Evolutionary conservation across 2,113 vertebrate genomes (phyloP), one percentile per base, ranked within the genome.

Genomic region (Tretioscincus oriximinensis): DNA sequence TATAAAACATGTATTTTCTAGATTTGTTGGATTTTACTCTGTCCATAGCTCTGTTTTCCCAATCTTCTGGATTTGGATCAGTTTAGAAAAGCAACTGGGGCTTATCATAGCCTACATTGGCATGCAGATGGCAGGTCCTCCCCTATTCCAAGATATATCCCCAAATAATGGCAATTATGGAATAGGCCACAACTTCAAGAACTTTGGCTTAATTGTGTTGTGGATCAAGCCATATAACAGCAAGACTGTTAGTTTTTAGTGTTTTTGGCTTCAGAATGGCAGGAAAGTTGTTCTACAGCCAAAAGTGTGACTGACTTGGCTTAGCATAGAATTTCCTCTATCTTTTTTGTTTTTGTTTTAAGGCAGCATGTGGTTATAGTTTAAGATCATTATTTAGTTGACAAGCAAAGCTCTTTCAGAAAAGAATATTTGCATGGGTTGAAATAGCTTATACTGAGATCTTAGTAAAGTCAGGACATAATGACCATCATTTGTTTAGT

Each of bases 281-380:
- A 75, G 85, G 85, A 87, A 88, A 90, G 86, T 85, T 83, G 83
- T 77, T 84, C 31, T 73, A 78, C 75, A 85, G 83, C 81, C 89
- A 91, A 85, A 90, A 75, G 82, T 84, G 24, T 83, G 79, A 88
- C 83, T 85, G 60, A 78, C 71, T 82, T 82, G 73, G 88, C 78
- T 58, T 35, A 51, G 54, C 54, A 67, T 82, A 75, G 77, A 67
- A 72, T 84, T 81, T 87, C 75, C 31, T 77, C 82, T 82, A n/a
- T 85, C 76, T 78, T 73, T 71, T 77, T 76, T 51, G 7, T 51
- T 31, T 26, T 77, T 58, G 54, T 68, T 31, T 26, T 24, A 29
- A 28, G 35, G 68, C 26, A 81, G 11, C 74, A 69, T 77, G 61
- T 87, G 86, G 73, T 84, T 89, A 45, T 68, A 73, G 84, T 82